A percentile compares a stretch with the other conserved stretches of the same genome.
These are phyloP conservation scores for Armadillidium nasatum DNA, from an alignment of 1,140 invertebrate species.

Conservation along the genomic window DNA sequence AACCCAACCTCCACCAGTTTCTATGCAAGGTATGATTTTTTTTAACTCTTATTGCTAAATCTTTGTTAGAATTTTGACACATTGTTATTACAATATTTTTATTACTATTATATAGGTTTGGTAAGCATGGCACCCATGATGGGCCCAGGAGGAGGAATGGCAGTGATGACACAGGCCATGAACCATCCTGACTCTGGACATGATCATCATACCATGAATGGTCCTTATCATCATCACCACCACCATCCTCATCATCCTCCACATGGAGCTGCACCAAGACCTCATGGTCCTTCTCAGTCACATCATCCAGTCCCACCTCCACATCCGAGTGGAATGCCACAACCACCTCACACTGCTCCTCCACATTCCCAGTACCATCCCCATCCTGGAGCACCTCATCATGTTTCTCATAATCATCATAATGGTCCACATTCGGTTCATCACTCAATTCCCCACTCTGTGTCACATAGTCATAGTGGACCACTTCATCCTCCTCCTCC, in stretches of 20 bases:
- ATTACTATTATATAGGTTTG: constrained; percentile 28
- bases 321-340: constrained; percentile 37
- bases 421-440: constrained; percentile 32
- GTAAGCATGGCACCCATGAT: constrained; percentile 45
- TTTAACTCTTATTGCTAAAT: too few species aligned
- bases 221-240: constrained; percentile 32
- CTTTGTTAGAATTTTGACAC: too few species aligned
- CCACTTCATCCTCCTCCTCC: constrained; percentile 32
- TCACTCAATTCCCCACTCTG: constrained; percentile 19
- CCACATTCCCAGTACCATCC: constrained; percentile 42
- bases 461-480: constrained; percentile 25
- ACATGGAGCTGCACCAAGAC: constrained; percentile 26
- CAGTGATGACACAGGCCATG: constrained; percentile 43
- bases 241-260: constrained; percentile 23
- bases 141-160: constrained; percentile 42
- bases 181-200: constrained; percentile 40
- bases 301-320: constrained; percentile 39
- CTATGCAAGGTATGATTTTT: neutral
- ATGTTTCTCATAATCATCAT: constrained; percentile 29
- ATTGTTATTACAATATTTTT: too few species aligned
- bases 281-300: constrained; percentile 31
- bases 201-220: constrained; percentile 38
- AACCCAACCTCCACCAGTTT: neutral
- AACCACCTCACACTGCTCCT: constrained; percentile 33
- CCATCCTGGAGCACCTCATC: constrained; percentile 16